Evolutionary conservation across 2,888 invertebrate species (phyloP), one percentile per base, ranked within the genome.

Genomic region (Ornithoptera priamus): DNA sequence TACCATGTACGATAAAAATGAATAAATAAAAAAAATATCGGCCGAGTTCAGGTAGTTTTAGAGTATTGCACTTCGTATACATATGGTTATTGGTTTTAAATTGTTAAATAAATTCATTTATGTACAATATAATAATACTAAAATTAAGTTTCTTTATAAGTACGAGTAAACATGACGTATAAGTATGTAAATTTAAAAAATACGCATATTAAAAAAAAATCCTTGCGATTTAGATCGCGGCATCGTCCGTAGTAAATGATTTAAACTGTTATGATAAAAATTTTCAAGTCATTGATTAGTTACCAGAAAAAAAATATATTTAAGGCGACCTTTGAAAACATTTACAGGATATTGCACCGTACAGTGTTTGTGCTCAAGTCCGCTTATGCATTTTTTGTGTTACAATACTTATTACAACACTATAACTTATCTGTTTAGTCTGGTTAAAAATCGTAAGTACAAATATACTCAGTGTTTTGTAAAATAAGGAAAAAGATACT

Each of bases 241-340:
- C 53, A 7, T 8, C 18, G 53, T 53, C n/a, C n/a, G 53, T 18
- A 18, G 2, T 53, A 18, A n/a, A n/a, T n/a, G 6, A 53, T 12
- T n/a, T 22, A 58, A 20, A 57, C 66, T 30, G 60, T 53, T 66
- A 30, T 66, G 60, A 60, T 50, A 66, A 15, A 57, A 30, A 60
- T 20, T 10, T 53, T n/a, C 18, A 50, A 66, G 24, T 60, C 36
- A 53, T 36, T 36, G 66, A 42, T 59, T 15, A 20, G 53, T 30
- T 36, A 30, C 53, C 17, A 7, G 53, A 53, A 22, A 53, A 36
- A 60, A 60, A 24, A 50, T 2, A 60, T 56, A 36, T 60, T n/a
- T 58, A 53, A 53, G n/a, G n/a, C 53, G n/a, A n/a, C 53, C 53
- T n/a, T 53, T n/a, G n/a, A 46, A 53, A 53, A 12, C n/a, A 53